Base-by-base conservation (phyloP, 1,140 invertebrate genomes). In the Stegodyphus dumicola region DNA sequence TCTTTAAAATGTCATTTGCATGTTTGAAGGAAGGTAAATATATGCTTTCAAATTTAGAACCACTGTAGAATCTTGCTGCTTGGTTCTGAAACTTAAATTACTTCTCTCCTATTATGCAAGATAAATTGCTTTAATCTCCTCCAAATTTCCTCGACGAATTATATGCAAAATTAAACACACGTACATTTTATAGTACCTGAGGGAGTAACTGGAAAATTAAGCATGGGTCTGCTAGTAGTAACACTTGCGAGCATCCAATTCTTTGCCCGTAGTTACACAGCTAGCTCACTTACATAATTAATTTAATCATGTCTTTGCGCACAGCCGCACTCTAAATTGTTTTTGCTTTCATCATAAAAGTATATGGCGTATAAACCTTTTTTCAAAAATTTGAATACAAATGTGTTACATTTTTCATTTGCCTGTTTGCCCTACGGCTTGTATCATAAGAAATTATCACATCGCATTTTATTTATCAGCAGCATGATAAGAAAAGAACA, bases 101-200 rank as follows among this genome's bases (percentile, higher is more conserved):
- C 33, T 33, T 33, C 33, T 33, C 33, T 1, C 33, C 33, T 64
- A n/a, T 13, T 6, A 13, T 13, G 60, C 60, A 9, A 64, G 60
- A 64, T 64, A 64, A 64, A n/a, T 64, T 64, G 7, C 60, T 13
- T 64, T 64, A 7, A 64, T 64, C 60, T 64, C n/a, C n/a, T 64
- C 60, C 6, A 64, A 64, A 64, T 64, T 64, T 64, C n/a, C 60
- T 13, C n/a, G 11, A 64, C n/a, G 60, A 64, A 64, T 64, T 64
- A 64, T 64, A 64, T 64, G 60, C 60, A 64, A 64, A 64, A 64
- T 64, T 64, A 64, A 64, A 64, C n/a, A n/a, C 11, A n/a, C 60
- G n/a, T 64, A 10, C 5, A 64, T 64, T 64, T 64, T 64, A 64
- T 64, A 64, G 60, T 64, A 9, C 60, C 11, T 13, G 9, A 13